A percentile compares a stretch with the other conserved stretches of the same genome.
Conservation (phyloP, 2,797 vertebrate species). For the Numenius phaeopus region DNA sequence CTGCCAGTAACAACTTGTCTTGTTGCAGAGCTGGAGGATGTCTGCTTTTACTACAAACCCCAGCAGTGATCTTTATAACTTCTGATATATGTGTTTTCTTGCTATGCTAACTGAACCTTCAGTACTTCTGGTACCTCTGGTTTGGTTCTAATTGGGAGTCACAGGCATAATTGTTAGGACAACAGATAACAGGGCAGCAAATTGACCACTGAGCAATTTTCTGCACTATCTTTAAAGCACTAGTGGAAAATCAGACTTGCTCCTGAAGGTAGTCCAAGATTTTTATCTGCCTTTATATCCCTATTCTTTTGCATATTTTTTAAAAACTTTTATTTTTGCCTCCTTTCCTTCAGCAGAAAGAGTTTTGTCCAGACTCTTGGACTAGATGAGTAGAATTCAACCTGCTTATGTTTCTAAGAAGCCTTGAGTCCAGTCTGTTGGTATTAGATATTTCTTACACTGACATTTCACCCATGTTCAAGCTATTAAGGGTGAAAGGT, state of each 20-base stretch:
- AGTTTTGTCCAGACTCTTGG: background rate
- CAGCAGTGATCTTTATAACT: background rate
- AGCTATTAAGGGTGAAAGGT: background rate
- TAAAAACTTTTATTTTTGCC: background rate
- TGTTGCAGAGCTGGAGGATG: background rate
- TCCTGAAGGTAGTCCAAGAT: background rate
- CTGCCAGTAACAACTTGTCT: background rate
- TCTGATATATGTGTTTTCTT: background rate
- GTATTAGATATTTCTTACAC: background rate
- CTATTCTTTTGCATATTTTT: background rate
- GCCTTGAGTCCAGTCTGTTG: background rate
- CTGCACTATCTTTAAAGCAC: background rate
- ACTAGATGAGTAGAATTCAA: background rate
- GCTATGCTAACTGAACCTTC: background rate
- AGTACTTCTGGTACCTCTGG: background rate
- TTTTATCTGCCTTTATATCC: background rate
- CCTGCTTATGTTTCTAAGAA: background rate
- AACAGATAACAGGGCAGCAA: background rate
- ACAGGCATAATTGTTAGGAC: rapidly evolving
- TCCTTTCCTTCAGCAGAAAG: background rate
- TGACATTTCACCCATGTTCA: background rate
- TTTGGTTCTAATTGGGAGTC: background rate
- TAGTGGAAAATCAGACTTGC: background rate
- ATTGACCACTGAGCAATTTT: background rate
- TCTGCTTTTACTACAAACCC: background rate